Percentiles rank a stretch among this genome's conserved stretches.
phyloP scores from a whole-genome alignment of 2,888 invertebrate species.

The Eubasilissa splendida region DNA sequence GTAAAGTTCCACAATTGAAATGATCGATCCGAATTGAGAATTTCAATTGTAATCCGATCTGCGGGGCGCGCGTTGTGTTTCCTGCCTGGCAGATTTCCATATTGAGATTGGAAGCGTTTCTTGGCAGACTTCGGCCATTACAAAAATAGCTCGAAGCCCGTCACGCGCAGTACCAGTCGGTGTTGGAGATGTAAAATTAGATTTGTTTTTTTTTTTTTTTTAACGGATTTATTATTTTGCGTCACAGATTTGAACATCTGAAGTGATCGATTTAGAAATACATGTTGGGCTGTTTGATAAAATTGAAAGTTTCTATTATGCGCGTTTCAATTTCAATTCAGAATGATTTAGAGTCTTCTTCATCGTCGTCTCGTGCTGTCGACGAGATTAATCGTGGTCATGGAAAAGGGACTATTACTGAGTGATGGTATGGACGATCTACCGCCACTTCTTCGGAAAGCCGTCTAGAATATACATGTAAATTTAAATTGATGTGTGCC shows the following conservation, averaged over 20 bases:
- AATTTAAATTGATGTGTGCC: no score
- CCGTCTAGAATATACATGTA: no score
- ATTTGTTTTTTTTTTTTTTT: conserved; percentile 5
- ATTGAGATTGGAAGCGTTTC: conserved; percentile 54
- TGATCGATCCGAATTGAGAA: neutral
- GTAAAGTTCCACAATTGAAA: neutral
- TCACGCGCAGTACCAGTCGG: conserved; percentile 6
- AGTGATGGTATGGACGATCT: no score
- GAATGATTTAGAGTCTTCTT: no score
- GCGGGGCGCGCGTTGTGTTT: conserved; percentile 52
- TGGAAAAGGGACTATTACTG: no score
- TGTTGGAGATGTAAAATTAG: conserved; percentile 33
- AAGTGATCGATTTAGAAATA: neutral
- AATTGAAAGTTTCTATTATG: neutral
- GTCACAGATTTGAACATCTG: neutral
- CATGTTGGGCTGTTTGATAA: neutral
- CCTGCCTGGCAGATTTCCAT: conserved; percentile 57
- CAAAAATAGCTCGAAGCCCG: conserved; percentile 48
- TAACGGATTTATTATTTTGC: neutral
- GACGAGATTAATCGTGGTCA: no score
- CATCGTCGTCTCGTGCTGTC: no score
- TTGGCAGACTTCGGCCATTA: conserved; percentile 53
- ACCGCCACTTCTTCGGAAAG: no score
- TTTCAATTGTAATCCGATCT: conserved; percentile 52
- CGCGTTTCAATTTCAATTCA: no score